These are phyloP conservation scores for Agriotes lineatus DNA, from an alignment of 2,888 invertebrate species.

Conservation along the genomic window DNA sequence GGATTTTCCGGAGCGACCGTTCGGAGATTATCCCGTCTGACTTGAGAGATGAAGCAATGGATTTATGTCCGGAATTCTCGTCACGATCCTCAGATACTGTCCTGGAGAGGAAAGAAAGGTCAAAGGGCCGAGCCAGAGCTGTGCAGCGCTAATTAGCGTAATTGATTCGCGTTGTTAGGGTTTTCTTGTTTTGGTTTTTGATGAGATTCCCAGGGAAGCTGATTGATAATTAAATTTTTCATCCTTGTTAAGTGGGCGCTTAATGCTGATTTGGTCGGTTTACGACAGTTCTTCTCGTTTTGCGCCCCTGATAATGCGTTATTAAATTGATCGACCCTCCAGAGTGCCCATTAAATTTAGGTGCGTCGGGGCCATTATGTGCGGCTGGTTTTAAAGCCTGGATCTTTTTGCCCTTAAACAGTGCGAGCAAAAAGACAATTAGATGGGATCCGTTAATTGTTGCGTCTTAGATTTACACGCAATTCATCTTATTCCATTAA, in stretches of 20 bases:
- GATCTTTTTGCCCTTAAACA: no score
- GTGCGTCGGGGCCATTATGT: no score
- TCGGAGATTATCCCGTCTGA: slow-evolving; percentile 16
- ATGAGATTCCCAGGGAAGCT: not conserved
- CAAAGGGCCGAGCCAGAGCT: not conserved
- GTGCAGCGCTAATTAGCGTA: slow-evolving; percentile 9
- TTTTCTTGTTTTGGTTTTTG: not conserved
- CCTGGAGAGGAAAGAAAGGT: slow-evolving; percentile 20
- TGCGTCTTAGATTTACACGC: no score
- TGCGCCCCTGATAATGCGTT: no score
- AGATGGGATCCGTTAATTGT: no score
- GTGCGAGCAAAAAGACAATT: no score
- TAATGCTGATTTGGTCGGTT: not conserved
- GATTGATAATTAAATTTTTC: not conserved
- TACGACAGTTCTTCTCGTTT: no score
- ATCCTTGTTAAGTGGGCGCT: not conserved
- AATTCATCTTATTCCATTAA: no score
- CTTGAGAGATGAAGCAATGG: slow-evolving; percentile 16
- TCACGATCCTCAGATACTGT: slow-evolving; percentile 16
- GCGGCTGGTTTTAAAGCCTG: no score
- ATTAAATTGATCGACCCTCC: no score
- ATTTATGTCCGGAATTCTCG: slow-evolving; percentile 20
- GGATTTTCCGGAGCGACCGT: slow-evolving; percentile 3
- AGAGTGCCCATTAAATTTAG: no score
- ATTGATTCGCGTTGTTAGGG: not conserved